These are phyloP conservation scores for Arctocebus calabarensis DNA, from an alignment of 2,797 vertebrate species.

Conservation along the genomic window DNA sequence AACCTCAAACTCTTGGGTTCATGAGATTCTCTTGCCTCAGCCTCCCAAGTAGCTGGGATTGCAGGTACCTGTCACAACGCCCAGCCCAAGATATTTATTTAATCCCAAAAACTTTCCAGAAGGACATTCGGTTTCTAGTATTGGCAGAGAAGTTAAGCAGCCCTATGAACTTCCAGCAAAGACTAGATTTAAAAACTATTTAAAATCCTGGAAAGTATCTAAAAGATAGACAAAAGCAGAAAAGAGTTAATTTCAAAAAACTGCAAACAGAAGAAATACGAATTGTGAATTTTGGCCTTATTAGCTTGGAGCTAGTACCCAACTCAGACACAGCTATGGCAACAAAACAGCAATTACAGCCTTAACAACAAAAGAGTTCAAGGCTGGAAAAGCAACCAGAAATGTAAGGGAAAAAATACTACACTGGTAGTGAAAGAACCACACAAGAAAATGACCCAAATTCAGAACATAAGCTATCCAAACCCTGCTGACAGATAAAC, in stretches of 20 bases:
- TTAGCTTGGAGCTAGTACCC: background rate
- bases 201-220: background rate
- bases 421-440: background rate
- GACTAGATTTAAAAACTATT: conserved; percentile 18
- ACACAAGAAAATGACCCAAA: background rate
- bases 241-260: background rate
- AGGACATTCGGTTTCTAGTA: conserved; percentile 30
- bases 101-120: background rate
- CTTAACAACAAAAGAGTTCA: conserved; percentile 34
- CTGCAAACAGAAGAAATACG: background rate
- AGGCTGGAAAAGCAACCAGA: background rate
- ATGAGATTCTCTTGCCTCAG: no score
- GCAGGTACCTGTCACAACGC: no score
- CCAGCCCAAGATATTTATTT: conserved; percentile 20
- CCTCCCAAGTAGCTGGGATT: no score
- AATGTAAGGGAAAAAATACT: conserved; percentile 2
- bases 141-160: background rate
- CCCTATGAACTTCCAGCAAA: conserved; percentile 12
- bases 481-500: background rate
- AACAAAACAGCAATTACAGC: background rate
- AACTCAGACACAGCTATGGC: background rate
- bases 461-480: conserved; percentile 15
- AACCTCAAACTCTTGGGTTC: no score
- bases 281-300: background rate
- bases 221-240: background rate